Evolutionary conservation across 2,113 vertebrate genomes (phyloP).

Genomic region (Colaptes auratus): DNA sequence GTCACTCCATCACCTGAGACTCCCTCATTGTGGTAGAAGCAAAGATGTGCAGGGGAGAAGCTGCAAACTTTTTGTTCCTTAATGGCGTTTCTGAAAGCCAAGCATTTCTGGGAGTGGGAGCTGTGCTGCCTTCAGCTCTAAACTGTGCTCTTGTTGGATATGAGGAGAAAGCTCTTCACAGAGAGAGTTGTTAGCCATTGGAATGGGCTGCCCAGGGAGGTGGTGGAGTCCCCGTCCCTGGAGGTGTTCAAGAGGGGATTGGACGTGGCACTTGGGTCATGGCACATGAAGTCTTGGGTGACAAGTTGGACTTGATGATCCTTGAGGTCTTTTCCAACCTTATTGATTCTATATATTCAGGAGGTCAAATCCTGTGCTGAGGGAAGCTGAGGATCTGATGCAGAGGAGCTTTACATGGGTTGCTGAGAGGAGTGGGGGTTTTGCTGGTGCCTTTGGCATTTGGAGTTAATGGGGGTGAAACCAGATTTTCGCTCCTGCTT

Average conservation of each 20-base stretch:
- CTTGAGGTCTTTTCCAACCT: no score
- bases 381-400: not conserved
- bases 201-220: no score
- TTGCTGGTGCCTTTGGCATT: not conserved
- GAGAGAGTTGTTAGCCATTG: no score
- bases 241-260: no score
- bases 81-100: not conserved
- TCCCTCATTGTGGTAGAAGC: fast-evolving
- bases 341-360: not conserved
- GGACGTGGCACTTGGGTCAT: no score
- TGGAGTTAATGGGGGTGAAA: not conserved
- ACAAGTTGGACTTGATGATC: no score
- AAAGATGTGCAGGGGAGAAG: not conserved
- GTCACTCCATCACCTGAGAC: not conserved
- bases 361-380: not conserved
- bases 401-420: not conserved
- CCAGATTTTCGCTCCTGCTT: constrained; percentile 28
- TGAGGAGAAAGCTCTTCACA: no score
- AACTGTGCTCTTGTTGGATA: not conserved
- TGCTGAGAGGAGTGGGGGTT: not conserved
- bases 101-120: not conserved
- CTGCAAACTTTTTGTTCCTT: not conserved
- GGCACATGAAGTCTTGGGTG: no score
- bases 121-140: not conserved
- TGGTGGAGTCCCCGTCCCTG: no score